phyloP scores from a whole-genome alignment of 2,113 vertebrate species.

The Castor canadensis region DNA sequence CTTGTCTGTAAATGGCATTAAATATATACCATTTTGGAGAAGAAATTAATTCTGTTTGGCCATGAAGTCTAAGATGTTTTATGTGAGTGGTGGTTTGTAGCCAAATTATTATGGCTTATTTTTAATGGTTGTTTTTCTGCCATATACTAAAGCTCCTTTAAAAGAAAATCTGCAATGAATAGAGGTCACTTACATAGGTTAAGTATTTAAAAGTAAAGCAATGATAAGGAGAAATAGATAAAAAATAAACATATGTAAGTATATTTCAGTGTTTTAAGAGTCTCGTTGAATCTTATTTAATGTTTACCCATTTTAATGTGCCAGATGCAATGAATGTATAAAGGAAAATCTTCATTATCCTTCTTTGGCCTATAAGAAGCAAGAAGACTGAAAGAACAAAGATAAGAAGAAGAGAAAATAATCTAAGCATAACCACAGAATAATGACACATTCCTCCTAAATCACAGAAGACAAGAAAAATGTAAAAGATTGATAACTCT shows the following conservation, averaged over 20 bases:
- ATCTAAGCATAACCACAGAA: constrained; percentile 10
- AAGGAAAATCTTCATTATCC: constrained; percentile 18
- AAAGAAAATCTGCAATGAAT: background rate
- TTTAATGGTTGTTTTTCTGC: background rate
- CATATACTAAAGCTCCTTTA: background rate
- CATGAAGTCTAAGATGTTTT: background rate
- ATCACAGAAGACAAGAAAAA: constrained; percentile 72
- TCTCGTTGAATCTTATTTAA: background rate
- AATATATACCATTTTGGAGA: background rate
- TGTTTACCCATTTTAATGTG: constrained; percentile 28
- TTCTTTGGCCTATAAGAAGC: background rate
- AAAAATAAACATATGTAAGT: background rate
- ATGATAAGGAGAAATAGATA: background rate
- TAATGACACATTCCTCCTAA: constrained; percentile 64
- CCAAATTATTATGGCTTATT: background rate
- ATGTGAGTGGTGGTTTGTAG: background rate
- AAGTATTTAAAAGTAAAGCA: constrained; percentile 46
- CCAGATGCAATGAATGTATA: constrained; percentile 24
- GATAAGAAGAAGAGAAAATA: constrained; percentile 22
- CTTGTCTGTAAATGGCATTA: background rate
- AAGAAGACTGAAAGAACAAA: constrained; percentile 49
- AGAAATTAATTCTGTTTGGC: background rate
- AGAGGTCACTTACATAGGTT: background rate
- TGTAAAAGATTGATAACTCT: constrained; percentile 75
- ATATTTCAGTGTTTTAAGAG: constrained; percentile 12